phyloP scores from a whole-genome alignment of 2,113 vertebrate genomes.

The Bujurquina vittata region DNA sequence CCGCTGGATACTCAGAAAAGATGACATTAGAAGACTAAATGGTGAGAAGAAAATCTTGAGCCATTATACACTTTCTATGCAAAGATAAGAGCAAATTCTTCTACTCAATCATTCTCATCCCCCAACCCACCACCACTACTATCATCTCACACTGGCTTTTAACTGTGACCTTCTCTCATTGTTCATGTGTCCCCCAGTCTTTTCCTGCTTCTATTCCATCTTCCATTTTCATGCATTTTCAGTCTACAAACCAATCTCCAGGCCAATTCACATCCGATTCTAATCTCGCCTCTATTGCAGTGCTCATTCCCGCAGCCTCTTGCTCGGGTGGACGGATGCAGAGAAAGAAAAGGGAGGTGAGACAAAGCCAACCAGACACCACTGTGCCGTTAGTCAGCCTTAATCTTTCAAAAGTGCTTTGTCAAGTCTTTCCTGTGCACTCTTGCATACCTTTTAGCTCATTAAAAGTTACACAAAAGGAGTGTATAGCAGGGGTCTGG shows the following conservation, averaged over 20 bases:
- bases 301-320: constrained; percentile 59
- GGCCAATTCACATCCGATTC: constrained; percentile 75
- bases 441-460: constrained; percentile 66
- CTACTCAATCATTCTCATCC: constrained; percentile 35
- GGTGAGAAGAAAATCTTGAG: neutral
- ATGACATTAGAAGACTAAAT: constrained; percentile 22
- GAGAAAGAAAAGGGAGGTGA: constrained; percentile 35
- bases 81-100: constrained; percentile 39
- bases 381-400: constrained; percentile 53
- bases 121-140: neutral
- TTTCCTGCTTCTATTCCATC: constrained; percentile 52
- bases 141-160: constrained; percentile 32
- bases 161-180: constrained; percentile 69
- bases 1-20: neutral
- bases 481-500: constrained; percentile 22
- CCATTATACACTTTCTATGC: constrained; percentile 33
- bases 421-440: constrained; percentile 67
- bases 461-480: constrained; percentile 68
- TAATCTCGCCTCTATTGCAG: constrained; percentile 71
- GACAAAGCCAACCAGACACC: constrained; percentile 55
- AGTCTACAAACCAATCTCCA: constrained; percentile 73
- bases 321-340: constrained; percentile 44
- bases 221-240: constrained; percentile 67
- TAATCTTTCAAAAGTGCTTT: constrained; percentile 75
- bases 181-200: constrained; percentile 57